Conservation (phyloP, 2,888 invertebrate species). For the Conus canariensis region DNA sequence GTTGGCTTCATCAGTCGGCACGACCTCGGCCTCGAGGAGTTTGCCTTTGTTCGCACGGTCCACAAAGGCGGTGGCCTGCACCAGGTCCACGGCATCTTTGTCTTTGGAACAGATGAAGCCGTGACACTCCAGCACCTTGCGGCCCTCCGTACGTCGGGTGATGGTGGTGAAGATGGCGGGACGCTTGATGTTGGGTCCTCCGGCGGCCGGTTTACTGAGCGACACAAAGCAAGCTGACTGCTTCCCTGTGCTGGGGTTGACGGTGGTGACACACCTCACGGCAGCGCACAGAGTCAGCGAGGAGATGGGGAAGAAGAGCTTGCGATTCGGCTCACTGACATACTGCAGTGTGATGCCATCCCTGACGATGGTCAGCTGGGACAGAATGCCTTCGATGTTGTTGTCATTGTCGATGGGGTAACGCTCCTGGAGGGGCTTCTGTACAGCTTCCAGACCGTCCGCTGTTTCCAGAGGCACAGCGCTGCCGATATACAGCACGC, state of each 20-base stretch:
- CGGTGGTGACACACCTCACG: slow-evolving; percentile 69
- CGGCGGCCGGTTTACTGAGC: slow-evolving; percentile 70
- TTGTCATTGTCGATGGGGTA: slow-evolving; percentile 68
- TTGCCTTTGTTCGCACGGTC: slow-evolving; percentile 54
- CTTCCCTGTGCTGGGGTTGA: slow-evolving; percentile 64
- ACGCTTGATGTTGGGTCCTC: slow-evolving; percentile 61
- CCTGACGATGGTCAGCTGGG: slow-evolving; percentile 98
- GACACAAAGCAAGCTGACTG: slow-evolving; percentile 71
- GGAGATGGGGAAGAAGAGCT: slow-evolving; percentile 76
- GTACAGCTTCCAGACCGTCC: slow-evolving; percentile 75
- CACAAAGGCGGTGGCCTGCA: slow-evolving; percentile 84
- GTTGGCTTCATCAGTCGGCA: slow-evolving; percentile 18
- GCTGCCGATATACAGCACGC: slow-evolving; percentile 78
- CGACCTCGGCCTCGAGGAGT: neutral
- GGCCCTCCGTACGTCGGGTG: slow-evolving; percentile 73
- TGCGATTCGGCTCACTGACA: slow-evolving; percentile 81
- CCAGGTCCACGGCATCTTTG: slow-evolving; percentile 97
- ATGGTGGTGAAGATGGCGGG: slow-evolving; percentile 78
- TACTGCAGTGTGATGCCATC: slow-evolving; percentile 96
- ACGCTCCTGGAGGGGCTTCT: slow-evolving; percentile 71
- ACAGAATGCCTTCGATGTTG: slow-evolving; percentile 79
- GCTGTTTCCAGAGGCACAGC: slow-evolving; percentile 75
- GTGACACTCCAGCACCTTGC: slow-evolving; percentile 77
- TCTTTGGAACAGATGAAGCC: slow-evolving; percentile 83
- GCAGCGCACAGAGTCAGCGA: slow-evolving; percentile 76